phyloP scores from a whole-genome alignment of 2,888 invertebrate species.

The Amitus sp. region DNA sequence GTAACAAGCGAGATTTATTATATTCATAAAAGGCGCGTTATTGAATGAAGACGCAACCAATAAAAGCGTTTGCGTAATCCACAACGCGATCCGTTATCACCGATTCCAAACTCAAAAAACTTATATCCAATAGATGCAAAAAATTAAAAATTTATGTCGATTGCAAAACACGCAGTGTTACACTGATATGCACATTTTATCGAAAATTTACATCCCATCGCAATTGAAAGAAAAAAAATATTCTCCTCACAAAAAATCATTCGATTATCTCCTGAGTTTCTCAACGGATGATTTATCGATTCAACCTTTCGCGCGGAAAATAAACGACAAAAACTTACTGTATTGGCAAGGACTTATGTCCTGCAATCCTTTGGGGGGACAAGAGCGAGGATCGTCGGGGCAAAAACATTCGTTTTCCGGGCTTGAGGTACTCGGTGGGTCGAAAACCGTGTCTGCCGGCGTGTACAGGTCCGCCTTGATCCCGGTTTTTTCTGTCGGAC shows the following conservation, averaged over 20 bases:
- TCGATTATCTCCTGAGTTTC: too few species aligned
- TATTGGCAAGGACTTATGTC: constrained; percentile 90
- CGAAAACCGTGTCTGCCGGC: constrained; percentile 76
- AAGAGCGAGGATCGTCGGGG: constrained; percentile 73
- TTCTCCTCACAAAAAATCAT: too few species aligned
- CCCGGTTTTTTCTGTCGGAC: constrained; percentile 77
- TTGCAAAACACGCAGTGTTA: background rate
- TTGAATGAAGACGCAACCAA: background rate
- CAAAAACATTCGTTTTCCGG: constrained; percentile 79
- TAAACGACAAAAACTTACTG: constrained; percentile 76
- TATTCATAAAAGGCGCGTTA: background rate
- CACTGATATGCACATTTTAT: background rate
- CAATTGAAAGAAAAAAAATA: too few species aligned
- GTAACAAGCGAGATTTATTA: background rate
- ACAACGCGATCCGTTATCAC: background rate
- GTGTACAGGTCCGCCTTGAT: constrained; percentile 79
- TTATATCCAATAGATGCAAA: background rate
- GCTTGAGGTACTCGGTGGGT: constrained; percentile 66
- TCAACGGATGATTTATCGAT: too few species aligned
- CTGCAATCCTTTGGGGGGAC: constrained; percentile 81
- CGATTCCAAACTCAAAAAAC: background rate
- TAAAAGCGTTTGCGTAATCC: background rate
- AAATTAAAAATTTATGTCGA: too few species aligned
- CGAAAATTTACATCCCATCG: too few species aligned
- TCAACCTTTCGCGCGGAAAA: too few species aligned